phyloP scores from a whole-genome alignment of 2,888 invertebrate species.

The Synergus itoensis region DNA sequence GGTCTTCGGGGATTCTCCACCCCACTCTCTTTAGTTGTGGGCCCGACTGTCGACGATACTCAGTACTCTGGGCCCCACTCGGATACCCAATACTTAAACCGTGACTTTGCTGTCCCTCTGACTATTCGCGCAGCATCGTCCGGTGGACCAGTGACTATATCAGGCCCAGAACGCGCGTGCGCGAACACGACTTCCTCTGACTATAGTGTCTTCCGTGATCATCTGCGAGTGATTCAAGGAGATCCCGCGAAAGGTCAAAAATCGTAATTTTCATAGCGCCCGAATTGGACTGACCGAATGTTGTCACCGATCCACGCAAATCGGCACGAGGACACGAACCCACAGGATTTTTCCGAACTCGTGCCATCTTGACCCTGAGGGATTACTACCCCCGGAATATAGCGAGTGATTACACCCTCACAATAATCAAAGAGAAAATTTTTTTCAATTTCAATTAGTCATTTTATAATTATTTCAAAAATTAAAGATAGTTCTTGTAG shows the following conservation, averaged over 20 bases:
- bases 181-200: conserved; percentile 40
- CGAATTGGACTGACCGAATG: conserved; percentile 42
- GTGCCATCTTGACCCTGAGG: conserved; percentile 48
- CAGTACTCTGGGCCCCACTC: conserved; percentile 69
- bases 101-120: conserved; percentile 66
- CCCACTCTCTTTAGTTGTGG: conserved; percentile 56
- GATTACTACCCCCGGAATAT: background rate
- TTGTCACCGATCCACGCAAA: conserved; percentile 43
- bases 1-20: conserved; percentile 38
- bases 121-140: conserved; percentile 75
- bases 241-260: conserved; percentile 2
- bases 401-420: background rate
- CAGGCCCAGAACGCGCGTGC: conserved; percentile 56
- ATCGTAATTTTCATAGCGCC: background rate
- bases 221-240: conserved; percentile 15
- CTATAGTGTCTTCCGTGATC: background rate
- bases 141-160: conserved; percentile 66
- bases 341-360: conserved; percentile 41
- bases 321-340: conserved; percentile 32
- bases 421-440: background rate
- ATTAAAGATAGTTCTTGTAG: too few relatives aligned
- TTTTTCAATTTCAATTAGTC: background rate
- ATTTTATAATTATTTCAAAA: background rate
- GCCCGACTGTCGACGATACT: conserved; percentile 51
- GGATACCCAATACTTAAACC: conserved; percentile 74